Conservation (phyloP, 2,888 invertebrate species). For the Heliconius ismenius region DNA sequence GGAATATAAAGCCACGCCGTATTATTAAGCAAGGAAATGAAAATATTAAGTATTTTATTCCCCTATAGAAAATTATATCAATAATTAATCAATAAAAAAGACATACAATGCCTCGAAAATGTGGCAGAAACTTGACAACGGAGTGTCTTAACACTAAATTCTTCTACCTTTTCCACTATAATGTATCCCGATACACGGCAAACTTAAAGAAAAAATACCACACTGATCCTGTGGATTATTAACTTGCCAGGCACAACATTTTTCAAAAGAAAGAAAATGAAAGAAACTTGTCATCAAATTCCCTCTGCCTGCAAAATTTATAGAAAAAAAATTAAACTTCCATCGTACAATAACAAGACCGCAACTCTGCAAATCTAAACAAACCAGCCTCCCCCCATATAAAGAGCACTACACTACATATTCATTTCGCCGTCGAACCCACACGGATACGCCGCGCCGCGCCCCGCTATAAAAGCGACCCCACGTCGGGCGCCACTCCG, state of each 20-base stretch:
- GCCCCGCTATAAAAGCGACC: conserved; percentile 15
- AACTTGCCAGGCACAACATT: too few species aligned
- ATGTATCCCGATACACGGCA: too few species aligned
- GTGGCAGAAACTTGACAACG: not conserved
- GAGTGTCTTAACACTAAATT: not conserved
- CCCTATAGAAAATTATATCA: too few species aligned
- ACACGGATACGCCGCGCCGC: not conserved
- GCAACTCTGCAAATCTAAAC: not conserved
- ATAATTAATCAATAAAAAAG: too few species aligned
- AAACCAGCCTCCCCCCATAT: not conserved
- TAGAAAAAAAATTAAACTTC: not conserved
- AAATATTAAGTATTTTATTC: too few species aligned
- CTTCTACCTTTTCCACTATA: not conserved
- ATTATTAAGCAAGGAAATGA: too few species aligned
- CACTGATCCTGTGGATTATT: too few species aligned
- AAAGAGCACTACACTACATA: conserved; percentile 25
- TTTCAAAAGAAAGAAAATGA: too few species aligned
- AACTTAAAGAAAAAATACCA: too few species aligned
- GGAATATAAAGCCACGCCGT: too few species aligned
- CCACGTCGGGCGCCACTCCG: conserved; percentile 39
- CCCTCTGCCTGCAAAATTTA: not conserved
- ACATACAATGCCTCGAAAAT: not conserved
- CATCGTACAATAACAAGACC: not conserved
- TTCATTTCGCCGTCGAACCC: not conserved
- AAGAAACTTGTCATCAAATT: not conserved